Evolutionary conservation across 2,888 invertebrate genomes (phyloP).

Genomic region (Trichacis sp.): DNA sequence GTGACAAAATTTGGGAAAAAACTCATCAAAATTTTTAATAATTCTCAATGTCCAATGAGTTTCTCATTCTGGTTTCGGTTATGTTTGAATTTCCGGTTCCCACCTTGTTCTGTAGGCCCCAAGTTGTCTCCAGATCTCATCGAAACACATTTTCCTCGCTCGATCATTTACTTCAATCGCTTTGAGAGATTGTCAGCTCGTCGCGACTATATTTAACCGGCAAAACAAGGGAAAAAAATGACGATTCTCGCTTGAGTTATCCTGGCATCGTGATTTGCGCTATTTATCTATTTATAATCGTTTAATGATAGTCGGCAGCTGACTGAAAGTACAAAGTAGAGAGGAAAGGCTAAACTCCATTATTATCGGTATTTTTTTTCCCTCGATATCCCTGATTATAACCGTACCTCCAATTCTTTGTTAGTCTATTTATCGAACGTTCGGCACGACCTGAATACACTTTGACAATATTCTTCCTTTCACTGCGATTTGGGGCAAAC

Average conservation of each 20-base stretch:
- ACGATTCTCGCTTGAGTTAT: not conserved
- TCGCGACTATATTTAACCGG: not conserved
- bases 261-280: not conserved
- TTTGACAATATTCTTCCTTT: conserved; percentile 6
- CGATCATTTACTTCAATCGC: not conserved
- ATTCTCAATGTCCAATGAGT: too few relatives aligned
- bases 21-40: too few relatives aligned
- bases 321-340: not conserved
- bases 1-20: too few relatives aligned
- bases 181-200: not conserved
- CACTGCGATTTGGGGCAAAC: conserved; percentile 11
- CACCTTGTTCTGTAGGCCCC: too few relatives aligned
- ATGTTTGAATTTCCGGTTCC: too few relatives aligned
- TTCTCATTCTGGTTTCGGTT: too few relatives aligned
- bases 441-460: too few relatives aligned
- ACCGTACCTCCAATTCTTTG: not conserved
- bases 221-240: not conserved
- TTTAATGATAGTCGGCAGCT: not conserved
- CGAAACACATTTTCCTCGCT: conserved; percentile 3
- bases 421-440: too few relatives aligned
- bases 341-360: not conserved
- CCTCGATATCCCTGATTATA: not conserved
- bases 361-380: not conserved
- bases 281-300: conserved; percentile 4
- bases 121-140: not conserved